Evolutionary conservation across 2,797 vertebrate genomes (phyloP), one percentile per base, ranked within the genome.

Genomic region (Poeciliopsis presidionis): DNA sequence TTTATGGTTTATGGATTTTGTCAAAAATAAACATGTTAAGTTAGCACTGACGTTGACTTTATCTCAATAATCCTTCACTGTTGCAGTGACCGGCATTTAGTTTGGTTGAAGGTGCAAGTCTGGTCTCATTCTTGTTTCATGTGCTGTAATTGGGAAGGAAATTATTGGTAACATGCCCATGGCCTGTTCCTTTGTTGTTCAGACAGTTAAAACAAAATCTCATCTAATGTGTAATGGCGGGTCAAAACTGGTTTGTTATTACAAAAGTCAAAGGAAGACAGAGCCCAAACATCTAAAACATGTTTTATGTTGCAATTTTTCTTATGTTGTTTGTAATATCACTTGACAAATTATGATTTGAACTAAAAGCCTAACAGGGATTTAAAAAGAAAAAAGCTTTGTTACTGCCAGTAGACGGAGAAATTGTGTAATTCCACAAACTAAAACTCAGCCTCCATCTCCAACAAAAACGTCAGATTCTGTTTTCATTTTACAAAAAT

Each of bases 401-500:
- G 79, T 83, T 89, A 72, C 81, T 74, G 74, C 81, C 85, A 81
- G 59, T 75, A 84, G 78, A 87, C 74, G 81, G 74, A 80, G 28
- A 55, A 74, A 72, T 92, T 90, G 83, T 82, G 86, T 84, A 88
- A 90, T 81, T 81, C 74, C 41, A 72, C 76, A 78, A 82, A 71
- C 69, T 69, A 75, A 61, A 43, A 8, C 61, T 81, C 43, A 7
- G 55, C 30, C 63, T 87, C 53, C 65, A 83, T 22, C 65, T 86
- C 82, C 65, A 84, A 87, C 74, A 49, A 30, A 69, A 85, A 80
- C 36, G 41, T 87, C 75, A 72, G 61, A 76, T 57, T 84, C 70
- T 87, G 82, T 84, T 92, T 85, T 93, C 90, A 87, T 86, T 73
- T 84, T 67, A 2, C 75, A 89, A 86, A 92, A 91, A 91, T 90